Conservation (phyloP, 1,140 invertebrate genomes). For the Drosophila prosaltans region DNA sequence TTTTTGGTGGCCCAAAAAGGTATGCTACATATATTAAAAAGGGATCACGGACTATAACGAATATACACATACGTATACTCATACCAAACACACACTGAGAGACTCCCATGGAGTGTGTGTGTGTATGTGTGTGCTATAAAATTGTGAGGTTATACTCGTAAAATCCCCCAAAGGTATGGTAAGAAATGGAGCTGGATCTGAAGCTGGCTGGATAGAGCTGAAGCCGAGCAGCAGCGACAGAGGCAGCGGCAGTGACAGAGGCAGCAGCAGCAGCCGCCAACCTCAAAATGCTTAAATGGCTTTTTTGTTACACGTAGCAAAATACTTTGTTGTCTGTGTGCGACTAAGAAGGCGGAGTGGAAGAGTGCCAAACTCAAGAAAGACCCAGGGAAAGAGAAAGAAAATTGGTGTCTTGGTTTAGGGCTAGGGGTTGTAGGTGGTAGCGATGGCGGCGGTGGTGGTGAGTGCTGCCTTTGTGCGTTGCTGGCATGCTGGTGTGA, state of each 20-base stretch:
- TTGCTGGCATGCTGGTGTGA: conserved; percentile 74
- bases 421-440: not conserved
- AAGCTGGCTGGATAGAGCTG: conserved; percentile 16
- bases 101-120: not conserved
- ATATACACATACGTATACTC: conserved; percentile 16
- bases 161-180: conserved; percentile 37
- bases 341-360: not conserved
- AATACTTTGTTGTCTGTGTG: conserved; percentile 76
- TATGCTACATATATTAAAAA: conserved; percentile 73
- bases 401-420: not conserved
- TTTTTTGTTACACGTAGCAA: conserved; percentile 81
- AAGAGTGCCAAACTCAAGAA: not conserved
- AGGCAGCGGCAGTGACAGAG: no score
- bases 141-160: conserved; percentile 69
- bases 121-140: conserved; percentile 66
- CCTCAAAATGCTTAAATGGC: conserved; percentile 82
- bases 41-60: conserved; percentile 52
- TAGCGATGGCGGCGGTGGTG: conserved; percentile 14
- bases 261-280: conserved; percentile 45
- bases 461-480: conserved; percentile 53
- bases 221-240: no score
- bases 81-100: conserved; percentile 30
- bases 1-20: conserved; percentile 36
- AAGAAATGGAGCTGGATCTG: conserved; percentile 39
- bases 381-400: not conserved